Conservation (phyloP, 1,140 invertebrate genomes). For the Drosophila parvula region DNA sequence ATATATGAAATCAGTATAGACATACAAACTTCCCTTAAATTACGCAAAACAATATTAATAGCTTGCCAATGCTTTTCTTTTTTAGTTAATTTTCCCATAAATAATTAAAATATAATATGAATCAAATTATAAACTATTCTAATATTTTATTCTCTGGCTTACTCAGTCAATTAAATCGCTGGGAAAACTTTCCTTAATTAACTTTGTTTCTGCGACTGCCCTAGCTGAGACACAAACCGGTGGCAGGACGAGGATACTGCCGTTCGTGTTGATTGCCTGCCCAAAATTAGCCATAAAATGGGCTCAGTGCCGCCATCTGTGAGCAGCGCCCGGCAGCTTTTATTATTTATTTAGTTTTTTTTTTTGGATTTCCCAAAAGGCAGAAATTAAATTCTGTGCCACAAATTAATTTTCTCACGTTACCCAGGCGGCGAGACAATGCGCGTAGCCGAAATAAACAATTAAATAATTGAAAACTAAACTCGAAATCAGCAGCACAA, state of each 20-base stretch:
- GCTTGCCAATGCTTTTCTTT: neutral
- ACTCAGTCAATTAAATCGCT: slow-evolving; percentile 17
- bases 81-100: neutral
- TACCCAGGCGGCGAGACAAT: slow-evolving; percentile 30
- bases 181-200: slow-evolving; percentile 28
- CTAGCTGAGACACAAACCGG: slow-evolving; percentile 68
- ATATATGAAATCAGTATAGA: no score
- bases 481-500: slow-evolving; percentile 26
- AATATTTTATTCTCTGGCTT: no score
- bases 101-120: neutral
- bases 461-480: slow-evolving; percentile 76
- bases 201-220: neutral
- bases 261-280: slow-evolving; percentile 29
- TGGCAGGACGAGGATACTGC: slow-evolving; percentile 5
- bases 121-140: neutral
- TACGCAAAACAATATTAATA: neutral
- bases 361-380: neutral
- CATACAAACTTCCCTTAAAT: neutral
- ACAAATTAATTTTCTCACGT: slow-evolving; percentile 71
- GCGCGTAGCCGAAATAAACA: slow-evolving; percentile 34
- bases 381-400: slow-evolving; percentile 49
- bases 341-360: neutral
- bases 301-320: slow-evolving; percentile 60
- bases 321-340: neutral
- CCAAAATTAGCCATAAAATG: slow-evolving; percentile 71